phyloP scores from a whole-genome alignment of 2,797 vertebrate species.

The Macrochelys suwanniensis region DNA sequence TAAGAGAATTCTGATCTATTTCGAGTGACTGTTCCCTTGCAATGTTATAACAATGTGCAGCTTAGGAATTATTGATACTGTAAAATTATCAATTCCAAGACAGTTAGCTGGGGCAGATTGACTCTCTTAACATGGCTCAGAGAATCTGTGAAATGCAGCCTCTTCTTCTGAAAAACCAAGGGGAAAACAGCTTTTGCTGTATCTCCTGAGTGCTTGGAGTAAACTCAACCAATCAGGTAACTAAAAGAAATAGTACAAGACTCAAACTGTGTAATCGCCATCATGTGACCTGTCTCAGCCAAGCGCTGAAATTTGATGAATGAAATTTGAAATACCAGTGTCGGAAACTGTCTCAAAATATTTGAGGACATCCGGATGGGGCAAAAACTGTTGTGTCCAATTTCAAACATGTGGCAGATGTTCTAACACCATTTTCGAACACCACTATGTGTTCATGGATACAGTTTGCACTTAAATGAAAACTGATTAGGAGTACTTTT shows the following conservation, averaged over 20 bases:
- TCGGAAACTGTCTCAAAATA: not conserved
- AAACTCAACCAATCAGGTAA: not conserved
- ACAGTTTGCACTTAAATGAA: conserved; percentile 6
- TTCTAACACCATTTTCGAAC: not conserved
- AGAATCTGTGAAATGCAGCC: not conserved
- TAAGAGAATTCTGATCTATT: not conserved
- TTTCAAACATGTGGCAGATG: not conserved
- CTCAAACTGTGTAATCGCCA: not conserved
- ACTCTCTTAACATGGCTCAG: not conserved
- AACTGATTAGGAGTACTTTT: conserved; percentile 33
- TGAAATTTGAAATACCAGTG: not conserved
- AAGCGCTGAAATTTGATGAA: not conserved
- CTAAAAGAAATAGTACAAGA: not conserved
- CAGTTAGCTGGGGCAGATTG: conserved; percentile 5
- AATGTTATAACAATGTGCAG: conserved; percentile 1
- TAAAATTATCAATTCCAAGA: not conserved
- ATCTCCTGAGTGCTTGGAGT: not conserved
- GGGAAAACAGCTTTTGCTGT: not conserved
- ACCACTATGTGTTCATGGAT: conserved; percentile 15
- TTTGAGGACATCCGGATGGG: not conserved
- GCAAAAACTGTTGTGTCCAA: not conserved
- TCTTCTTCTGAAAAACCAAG: not conserved
- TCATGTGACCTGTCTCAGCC: not conserved
- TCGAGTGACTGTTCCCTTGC: not conserved
- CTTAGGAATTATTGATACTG: not conserved